Conservation (phyloP, 2,888 invertebrate species). For the Microchrysa polita region DNA sequence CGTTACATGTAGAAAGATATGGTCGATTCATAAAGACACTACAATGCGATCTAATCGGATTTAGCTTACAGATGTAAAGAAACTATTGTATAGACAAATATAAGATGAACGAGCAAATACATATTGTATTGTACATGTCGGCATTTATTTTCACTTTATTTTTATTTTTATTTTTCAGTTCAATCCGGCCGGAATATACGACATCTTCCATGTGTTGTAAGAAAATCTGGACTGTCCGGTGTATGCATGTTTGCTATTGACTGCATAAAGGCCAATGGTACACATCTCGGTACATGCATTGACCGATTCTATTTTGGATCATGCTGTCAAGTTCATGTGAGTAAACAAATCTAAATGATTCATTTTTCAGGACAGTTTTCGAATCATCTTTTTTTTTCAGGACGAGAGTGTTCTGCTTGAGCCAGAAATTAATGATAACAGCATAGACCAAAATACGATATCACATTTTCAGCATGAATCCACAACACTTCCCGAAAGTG, state of each 20-base stretch:
- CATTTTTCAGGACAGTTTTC: too few relatives aligned
- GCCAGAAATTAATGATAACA: conserved; percentile 64
- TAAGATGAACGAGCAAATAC: too few relatives aligned
- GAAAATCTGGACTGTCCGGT: conserved; percentile 81
- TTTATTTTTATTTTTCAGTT: conserved; percentile 69
- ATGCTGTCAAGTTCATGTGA: conserved; percentile 80
- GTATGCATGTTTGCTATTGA: conserved; percentile 95
- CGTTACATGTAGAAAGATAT: too few relatives aligned
- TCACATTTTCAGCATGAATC: conserved; percentile 62
- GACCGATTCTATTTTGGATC: conserved; percentile 94
- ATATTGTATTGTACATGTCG: too few relatives aligned
- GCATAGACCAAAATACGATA: conserved; percentile 65
- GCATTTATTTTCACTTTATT: too few relatives aligned
- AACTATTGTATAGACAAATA: too few relatives aligned
- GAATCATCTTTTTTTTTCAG: conserved; percentile 53
- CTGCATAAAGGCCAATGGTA: conserved; percentile 89
- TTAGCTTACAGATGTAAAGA: too few relatives aligned
- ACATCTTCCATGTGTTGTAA: conserved; percentile 86
- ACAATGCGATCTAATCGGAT: too few relatives aligned
- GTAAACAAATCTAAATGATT: too few relatives aligned
- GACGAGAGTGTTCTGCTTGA: conserved; percentile 57
- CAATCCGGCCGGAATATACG: conserved; percentile 87
- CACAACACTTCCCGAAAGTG: conserved; percentile 58
- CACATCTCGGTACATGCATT: conserved; percentile 91
- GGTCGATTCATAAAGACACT: too few relatives aligned